A percentile compares a stretch with the other conserved stretches of the same genome.
These are phyloP conservation scores for Neodiprion virginianus DNA, from an alignment of 1,140 invertebrate genomes.

Conservation along the genomic window DNA sequence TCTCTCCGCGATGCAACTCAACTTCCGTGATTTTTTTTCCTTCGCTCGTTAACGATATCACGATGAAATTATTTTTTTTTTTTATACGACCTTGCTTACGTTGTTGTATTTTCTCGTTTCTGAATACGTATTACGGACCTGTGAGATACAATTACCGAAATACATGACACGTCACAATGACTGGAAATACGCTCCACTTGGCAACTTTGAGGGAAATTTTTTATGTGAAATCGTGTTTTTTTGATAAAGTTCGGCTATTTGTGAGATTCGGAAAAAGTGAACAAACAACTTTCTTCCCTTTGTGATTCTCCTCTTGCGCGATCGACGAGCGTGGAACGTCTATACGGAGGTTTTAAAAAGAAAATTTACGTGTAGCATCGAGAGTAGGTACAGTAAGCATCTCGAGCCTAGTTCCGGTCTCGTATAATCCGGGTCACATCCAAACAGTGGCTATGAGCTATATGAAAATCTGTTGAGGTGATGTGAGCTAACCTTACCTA, in stretches of 20 bases:
- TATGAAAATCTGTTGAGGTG: neutral
- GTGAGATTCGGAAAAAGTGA: neutral
- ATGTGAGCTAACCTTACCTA: too few relatives aligned
- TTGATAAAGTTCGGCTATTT: neutral
- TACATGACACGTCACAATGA: too few relatives aligned
- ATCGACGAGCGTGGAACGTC: neutral
- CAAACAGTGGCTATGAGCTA: neutral
- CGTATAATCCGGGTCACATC: neutral
- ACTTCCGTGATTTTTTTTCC: too few relatives aligned
- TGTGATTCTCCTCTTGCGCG: neutral
- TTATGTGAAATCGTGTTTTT: neutral
- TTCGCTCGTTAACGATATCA: too few relatives aligned
- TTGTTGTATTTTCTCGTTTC: too few relatives aligned
- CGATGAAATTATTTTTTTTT: too few relatives aligned
- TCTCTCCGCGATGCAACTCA: slow-evolving; percentile 4
- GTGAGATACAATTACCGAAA: too few relatives aligned
- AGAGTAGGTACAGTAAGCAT: neutral
- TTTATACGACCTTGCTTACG: too few relatives aligned
- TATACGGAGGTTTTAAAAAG: neutral
- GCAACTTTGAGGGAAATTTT: neutral
- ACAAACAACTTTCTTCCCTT: neutral
- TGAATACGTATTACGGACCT: too few relatives aligned
- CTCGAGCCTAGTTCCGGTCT: neutral
- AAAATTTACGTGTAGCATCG: neutral
- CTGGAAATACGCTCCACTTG: neutral